phyloP scores from a whole-genome alignment of 1,140 invertebrate genomes.

The Gonatopus flavifemur region DNA sequence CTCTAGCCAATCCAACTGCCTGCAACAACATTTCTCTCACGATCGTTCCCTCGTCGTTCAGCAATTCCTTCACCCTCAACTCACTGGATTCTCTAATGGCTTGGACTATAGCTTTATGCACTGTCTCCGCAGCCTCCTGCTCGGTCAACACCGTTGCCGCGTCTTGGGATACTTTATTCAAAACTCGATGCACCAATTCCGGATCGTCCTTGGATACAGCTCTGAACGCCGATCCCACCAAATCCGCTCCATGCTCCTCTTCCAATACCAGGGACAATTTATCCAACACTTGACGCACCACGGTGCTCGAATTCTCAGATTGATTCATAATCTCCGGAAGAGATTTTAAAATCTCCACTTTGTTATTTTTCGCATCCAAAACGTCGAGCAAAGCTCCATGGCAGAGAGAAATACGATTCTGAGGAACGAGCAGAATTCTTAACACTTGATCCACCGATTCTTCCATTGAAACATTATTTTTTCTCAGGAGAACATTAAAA shows the following conservation, averaged over 20 bases:
- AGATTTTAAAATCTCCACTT: conserved; percentile 65
- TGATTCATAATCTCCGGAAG: too few relatives aligned
- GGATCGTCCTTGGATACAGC: conserved; percentile 62
- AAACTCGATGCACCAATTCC: conserved; percentile 58
- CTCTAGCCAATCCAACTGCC: conserved; percentile 70
- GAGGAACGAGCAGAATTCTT: conserved; percentile 50
- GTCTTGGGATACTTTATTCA: conserved; percentile 62
- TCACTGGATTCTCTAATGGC: conserved; percentile 64
- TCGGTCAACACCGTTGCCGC: conserved; percentile 63
- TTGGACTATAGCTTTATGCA: conserved; percentile 66
- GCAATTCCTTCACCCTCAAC: conserved; percentile 58
- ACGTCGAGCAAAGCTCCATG: conserved; percentile 38
- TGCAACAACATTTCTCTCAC: conserved; percentile 63
- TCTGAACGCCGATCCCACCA: conserved; percentile 63
- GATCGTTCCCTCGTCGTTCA: conserved; percentile 57
- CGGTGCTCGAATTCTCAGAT: too few relatives aligned
- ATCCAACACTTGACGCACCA: conserved; percentile 61
- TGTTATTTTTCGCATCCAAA: conserved; percentile 52
- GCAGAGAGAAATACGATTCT: conserved; percentile 46
- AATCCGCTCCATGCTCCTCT: conserved; percentile 58
- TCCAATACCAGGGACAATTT: conserved; percentile 63
- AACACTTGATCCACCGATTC: conserved; percentile 57
- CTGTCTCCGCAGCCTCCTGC: conserved; percentile 63
- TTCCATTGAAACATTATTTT: conserved; percentile 52
- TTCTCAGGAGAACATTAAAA: conserved; percentile 43